phyloP scores from a whole-genome alignment of 2,113 vertebrate genomes.

The Cynocephalus volans region DNA sequence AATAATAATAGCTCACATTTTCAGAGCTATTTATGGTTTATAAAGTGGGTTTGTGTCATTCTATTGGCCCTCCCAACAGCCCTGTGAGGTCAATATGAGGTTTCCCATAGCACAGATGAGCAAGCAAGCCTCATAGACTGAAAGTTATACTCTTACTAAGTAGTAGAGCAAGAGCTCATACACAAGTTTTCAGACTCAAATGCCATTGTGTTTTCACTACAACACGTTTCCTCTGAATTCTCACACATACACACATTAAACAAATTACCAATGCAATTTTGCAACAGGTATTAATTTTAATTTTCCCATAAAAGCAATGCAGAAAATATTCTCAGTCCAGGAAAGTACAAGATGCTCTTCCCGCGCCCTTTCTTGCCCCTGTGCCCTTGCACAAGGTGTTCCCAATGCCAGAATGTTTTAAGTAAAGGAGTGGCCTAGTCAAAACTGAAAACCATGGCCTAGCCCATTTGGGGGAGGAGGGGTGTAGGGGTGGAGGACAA shows the following conservation, averaged over 20 bases:
- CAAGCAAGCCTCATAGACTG: not conserved
- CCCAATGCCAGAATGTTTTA: not conserved
- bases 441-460: not conserved
- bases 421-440: not conserved
- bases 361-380: not conserved
- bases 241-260: not conserved
- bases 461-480: not conserved
- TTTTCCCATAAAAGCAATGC: not conserved
- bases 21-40: slow-evolving; percentile 68
- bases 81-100: slow-evolving; percentile 38
- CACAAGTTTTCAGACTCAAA: slow-evolving; percentile 2
- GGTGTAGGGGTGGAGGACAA: not conserved
- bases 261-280: not conserved
- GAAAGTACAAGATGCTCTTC: not conserved
- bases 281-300: slow-evolving; percentile 6
- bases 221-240: not conserved
- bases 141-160: not conserved
- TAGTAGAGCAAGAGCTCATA: not conserved
- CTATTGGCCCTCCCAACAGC: slow-evolving; percentile 22
- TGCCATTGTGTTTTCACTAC: not conserved
- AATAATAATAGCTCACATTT: slow-evolving; percentile 71
- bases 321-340: not conserved
- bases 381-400: not conserved
- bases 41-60: slow-evolving; percentile 48
- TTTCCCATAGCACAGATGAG: not conserved